Conservation (phyloP, 2,888 invertebrate genomes). For the Empis stercorea region DNA sequence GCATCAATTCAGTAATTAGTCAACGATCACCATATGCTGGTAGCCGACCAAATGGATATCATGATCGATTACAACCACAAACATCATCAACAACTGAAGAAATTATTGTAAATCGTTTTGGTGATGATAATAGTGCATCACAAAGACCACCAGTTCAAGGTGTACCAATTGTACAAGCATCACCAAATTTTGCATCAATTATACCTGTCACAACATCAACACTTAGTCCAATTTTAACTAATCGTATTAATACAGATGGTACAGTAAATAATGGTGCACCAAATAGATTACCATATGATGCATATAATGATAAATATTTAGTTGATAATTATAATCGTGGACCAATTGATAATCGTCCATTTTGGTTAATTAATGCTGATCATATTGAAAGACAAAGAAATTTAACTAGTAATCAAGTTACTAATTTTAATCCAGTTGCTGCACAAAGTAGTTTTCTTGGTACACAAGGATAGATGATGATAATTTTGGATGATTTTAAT, state of each 20-base stretch:
- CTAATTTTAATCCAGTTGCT: slow-evolving; percentile 16
- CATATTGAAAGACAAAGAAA: slow-evolving; percentile 47
- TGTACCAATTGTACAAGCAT: not conserved
- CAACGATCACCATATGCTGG: slow-evolving; percentile 57
- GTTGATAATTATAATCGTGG: slow-evolving; percentile 49
- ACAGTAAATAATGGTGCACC: slow-evolving; percentile 1
- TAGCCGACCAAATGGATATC: slow-evolving; percentile 44
- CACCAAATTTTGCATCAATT: not conserved
- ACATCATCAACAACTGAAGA: slow-evolving; percentile 7
- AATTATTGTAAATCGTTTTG: slow-evolving; percentile 41
- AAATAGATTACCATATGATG: slow-evolving; percentile 46
- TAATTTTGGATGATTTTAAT: no score
- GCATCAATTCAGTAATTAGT: slow-evolving; percentile 5
- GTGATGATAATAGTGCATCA: slow-evolving; percentile 25
- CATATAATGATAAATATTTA: slow-evolving; percentile 47
- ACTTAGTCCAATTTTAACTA: not conserved
- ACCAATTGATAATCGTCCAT: slow-evolving; percentile 55
- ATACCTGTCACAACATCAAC: slow-evolving; percentile 2
- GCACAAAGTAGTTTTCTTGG: slow-evolving; percentile 22
- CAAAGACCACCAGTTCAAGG: slow-evolving; percentile 22
- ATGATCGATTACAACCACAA: slow-evolving; percentile 36
- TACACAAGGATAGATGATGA: no score
- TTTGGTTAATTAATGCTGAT: slow-evolving; percentile 59
- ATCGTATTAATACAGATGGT: not conserved
- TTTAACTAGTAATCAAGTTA: slow-evolving; percentile 14